These are phyloP conservation scores for Cuniculus paca DNA, from an alignment of 2,797 vertebrate species.

Conservation along the genomic window DNA sequence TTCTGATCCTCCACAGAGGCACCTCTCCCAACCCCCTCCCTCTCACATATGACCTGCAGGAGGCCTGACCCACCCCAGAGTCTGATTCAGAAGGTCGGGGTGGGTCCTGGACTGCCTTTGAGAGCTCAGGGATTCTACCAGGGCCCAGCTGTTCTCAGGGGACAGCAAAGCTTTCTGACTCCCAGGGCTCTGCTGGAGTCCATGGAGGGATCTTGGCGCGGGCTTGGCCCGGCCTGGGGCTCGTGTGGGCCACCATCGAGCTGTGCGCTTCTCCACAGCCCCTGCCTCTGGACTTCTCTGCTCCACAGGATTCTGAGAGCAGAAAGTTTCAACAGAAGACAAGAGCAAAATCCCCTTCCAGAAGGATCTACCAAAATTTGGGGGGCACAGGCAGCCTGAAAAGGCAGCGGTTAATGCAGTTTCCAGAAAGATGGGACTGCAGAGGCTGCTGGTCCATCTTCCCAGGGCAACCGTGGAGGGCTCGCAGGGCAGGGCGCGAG, in stretches of 20 bases:
- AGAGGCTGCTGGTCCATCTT: not conserved
- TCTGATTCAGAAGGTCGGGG: not conserved
- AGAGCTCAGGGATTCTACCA: not conserved
- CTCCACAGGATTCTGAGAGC: not conserved
- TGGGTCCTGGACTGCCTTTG: not conserved
- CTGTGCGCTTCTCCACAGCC: not conserved
- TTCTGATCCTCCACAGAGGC: too few relatives aligned
- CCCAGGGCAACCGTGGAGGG: not conserved
- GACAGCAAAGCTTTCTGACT: not conserved
- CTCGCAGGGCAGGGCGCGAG: not conserved
- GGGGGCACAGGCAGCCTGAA: not conserved
- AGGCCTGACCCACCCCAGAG: not conserved
- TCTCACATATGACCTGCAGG: not conserved
- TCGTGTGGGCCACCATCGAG: not conserved
- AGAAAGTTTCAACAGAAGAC: slow-evolving; percentile 9
- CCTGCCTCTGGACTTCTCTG: not conserved
- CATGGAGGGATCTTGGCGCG: not conserved
- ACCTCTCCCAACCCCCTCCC: not conserved
- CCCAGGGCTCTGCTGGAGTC: not conserved
- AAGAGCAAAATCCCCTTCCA: not conserved
- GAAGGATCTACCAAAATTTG: not conserved
- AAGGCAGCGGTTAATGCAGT: not conserved
- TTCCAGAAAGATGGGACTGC: not conserved
- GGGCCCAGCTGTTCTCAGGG: not conserved
- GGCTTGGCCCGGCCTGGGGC: not conserved